Evolutionary conservation across 2,888 invertebrate species (phyloP).

Genomic region (Tenthredo livida): DNA sequence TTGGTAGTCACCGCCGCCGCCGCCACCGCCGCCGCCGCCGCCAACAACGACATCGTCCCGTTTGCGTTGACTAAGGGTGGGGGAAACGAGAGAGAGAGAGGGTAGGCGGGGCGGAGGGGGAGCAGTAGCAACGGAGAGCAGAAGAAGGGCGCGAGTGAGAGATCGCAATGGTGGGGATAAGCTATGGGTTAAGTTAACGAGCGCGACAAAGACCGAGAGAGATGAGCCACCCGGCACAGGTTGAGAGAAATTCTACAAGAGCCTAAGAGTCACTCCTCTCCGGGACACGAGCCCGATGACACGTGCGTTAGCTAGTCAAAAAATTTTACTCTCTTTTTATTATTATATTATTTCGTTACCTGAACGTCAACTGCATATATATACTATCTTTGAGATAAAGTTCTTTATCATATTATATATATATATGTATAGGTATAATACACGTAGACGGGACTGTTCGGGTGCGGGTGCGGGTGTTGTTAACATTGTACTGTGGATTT

Average conservation of each 20-base stretch:
- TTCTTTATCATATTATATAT: neutral
- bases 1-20: neutral
- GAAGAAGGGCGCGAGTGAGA: conserved; percentile 55
- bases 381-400: neutral
- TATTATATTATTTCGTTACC: neutral
- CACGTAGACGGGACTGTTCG: neutral
- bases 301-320: conserved; percentile 48
- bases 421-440: neutral
- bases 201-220: conserved; percentile 58
- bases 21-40: neutral
- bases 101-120: conserved; percentile 52
- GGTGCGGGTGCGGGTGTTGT: conserved; percentile 2
- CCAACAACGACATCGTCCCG: conserved; percentile 25
- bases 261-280: conserved; percentile 68
- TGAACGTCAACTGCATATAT: neutral
- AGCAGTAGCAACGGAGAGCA: conserved; percentile 54
- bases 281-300: conserved; percentile 56
- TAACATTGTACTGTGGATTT: neutral
- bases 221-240: conserved; percentile 67
- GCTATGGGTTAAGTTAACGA: conserved; percentile 39
- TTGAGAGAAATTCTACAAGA: conserved; percentile 71
- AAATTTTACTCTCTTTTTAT: conserved; percentile 9
- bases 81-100: conserved; percentile 36
- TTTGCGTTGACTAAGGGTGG: neutral
- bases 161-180: conserved; percentile 58